These are phyloP conservation scores for Toxotes jaculatrix DNA, from an alignment of 2,113 vertebrate genomes.

Conservation along the genomic window DNA sequence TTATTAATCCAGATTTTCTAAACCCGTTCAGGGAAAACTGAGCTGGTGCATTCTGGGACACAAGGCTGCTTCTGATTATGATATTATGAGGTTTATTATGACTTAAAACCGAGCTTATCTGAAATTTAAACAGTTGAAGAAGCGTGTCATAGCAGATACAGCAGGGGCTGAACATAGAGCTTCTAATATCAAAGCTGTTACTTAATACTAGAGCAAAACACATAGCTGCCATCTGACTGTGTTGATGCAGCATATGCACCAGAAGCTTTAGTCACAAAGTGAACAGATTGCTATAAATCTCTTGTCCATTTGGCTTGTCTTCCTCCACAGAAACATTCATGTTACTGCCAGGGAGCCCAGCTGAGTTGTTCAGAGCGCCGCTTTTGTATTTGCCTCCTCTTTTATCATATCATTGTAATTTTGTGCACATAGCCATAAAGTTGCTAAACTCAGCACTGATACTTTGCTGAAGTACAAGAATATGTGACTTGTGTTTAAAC, in stretches of 20 bases:
- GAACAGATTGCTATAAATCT: constrained; percentile 61
- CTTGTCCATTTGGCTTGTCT: constrained; percentile 41
- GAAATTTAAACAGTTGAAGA: constrained; percentile 7
- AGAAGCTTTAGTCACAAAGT: constrained; percentile 42
- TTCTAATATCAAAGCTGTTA: constrained; percentile 10
- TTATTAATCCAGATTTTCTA: not conserved
- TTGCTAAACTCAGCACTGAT: not conserved
- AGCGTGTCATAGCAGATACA: not conserved
- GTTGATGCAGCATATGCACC: constrained; percentile 54
- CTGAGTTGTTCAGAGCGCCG: constrained; percentile 3
- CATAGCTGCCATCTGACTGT: constrained; percentile 47
- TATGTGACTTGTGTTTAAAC: not conserved
- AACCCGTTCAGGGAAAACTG: not conserved
- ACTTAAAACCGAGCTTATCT: not conserved
- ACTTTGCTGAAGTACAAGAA: not conserved
- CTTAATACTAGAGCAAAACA: constrained; percentile 9
- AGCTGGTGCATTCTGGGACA: not conserved
- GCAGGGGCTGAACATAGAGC: not conserved
- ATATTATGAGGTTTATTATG: not conserved
- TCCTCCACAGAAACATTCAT: constrained; percentile 23
- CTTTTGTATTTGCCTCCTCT: not conserved
- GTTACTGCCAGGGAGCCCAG: constrained; percentile 27
- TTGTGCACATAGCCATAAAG: not conserved
- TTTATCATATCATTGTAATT: not conserved
- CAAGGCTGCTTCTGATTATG: not conserved